phyloP scores from a whole-genome alignment of 2,797 vertebrate species.

The Graptemys geographica region DNA sequence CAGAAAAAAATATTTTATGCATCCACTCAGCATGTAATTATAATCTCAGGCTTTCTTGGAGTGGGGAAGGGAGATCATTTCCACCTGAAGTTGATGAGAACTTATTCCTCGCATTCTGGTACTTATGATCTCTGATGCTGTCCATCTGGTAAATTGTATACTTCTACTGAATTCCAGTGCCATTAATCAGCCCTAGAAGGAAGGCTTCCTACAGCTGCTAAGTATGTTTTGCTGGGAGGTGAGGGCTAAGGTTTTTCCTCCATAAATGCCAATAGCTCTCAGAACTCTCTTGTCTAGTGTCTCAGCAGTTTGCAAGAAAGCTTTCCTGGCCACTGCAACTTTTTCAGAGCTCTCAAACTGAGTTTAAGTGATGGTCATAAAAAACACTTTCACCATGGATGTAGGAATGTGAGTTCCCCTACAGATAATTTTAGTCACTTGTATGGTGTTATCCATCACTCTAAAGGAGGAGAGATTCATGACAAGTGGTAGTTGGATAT shows the following conservation, averaged over 20 bases:
- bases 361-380: neutral
- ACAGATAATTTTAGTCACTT: neutral
- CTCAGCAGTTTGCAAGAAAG: neutral
- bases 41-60: neutral
- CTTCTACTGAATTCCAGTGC: neutral
- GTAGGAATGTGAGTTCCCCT: neutral
- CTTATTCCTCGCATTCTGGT: neutral
- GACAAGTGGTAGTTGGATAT: fast-evolving
- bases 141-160: neutral
- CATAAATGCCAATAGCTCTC: neutral
- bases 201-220: neutral
- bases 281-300: neutral
- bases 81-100: neutral
- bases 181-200: neutral
- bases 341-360: neutral
- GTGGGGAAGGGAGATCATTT: neutral
- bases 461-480: neutral
- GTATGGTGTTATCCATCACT: too few relatives aligned
- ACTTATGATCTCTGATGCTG: neutral
- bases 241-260: neutral
- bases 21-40: neutral
- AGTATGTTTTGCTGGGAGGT: too few relatives aligned
- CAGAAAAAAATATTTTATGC: neutral
- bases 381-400: neutral
- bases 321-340: neutral